Evolutionary conservation across 2,888 invertebrate species (phyloP).

Genomic region (Scelioninae gen. 1): DNA sequence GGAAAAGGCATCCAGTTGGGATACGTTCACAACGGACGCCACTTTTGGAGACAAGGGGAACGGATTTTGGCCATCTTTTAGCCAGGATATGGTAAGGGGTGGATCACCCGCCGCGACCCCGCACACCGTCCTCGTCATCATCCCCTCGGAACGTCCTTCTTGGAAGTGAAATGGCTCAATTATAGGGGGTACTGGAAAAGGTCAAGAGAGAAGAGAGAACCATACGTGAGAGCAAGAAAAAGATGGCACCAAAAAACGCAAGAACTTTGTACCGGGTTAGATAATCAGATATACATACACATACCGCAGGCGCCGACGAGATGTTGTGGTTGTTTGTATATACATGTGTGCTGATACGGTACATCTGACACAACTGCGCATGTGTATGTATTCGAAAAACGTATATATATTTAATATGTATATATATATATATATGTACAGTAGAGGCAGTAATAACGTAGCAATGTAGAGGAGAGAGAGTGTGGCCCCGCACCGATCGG

Average conservation of each 20-base stretch:
- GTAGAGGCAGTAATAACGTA: slow-evolving; percentile 83
- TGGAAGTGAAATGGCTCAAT: slow-evolving; percentile 94
- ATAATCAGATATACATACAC: slow-evolving; percentile 68
- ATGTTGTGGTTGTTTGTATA: slow-evolving; percentile 28
- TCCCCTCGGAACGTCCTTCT: slow-evolving; percentile 92
- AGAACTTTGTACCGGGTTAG: slow-evolving; percentile 79
- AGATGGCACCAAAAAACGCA: slow-evolving; percentile 84
- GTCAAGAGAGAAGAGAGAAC: slow-evolving; percentile 85
- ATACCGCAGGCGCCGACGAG: slow-evolving; percentile 33
- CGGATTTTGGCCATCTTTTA: slow-evolving; percentile 89
- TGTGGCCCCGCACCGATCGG: slow-evolving; percentile 81
- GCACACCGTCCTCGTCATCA: slow-evolving; percentile 92
- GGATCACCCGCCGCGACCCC: slow-evolving; percentile 92
- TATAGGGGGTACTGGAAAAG: slow-evolving; percentile 91
- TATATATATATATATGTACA: slow-evolving; percentile 80
- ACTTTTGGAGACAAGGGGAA: slow-evolving; percentile 87
- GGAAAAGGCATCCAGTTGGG: slow-evolving; percentile 90
- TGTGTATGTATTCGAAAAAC: slow-evolving; percentile 75
- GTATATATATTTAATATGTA: slow-evolving; percentile 74
- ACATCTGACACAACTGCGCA: slow-evolving; percentile 68
- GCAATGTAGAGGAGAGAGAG: slow-evolving; percentile 82
- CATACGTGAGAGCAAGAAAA: slow-evolving; percentile 87
- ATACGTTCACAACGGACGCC: slow-evolving; percentile 87
- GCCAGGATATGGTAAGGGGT: slow-evolving; percentile 92
- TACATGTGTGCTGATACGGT: slow-evolving; percentile 67